Base-by-base conservation (phyloP, 2,113 vertebrate species). In the Neoarius graeffei region DNA sequence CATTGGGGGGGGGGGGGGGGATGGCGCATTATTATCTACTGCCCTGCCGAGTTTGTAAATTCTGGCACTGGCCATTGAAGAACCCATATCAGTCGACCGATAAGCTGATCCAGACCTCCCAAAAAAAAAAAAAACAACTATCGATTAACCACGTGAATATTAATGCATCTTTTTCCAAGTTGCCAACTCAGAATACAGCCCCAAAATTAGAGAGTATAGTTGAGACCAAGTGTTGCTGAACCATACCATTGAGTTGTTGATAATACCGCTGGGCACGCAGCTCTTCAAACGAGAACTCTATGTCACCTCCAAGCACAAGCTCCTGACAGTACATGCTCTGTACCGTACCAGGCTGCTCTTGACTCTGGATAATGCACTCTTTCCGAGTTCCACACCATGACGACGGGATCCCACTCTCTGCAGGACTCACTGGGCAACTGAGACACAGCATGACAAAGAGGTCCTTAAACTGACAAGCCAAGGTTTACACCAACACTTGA, bases 241-340 rank as follows among this genome's bases (percentile, higher is more conserved):
- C 91, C 88, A 89, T 60, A 89, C 94, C 93, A 56, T 92, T 94
- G 0, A 94, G 87, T 91, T 94, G 94, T 89, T 95, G 93, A 79
- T 94, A 94, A 92, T 96, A 97, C 84, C 94, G 94, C 91, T 96
- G 95, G 83, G 96, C 96, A 69, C 96, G 85, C 66, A 97, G 95
- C 91, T 97, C 97, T 87, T 97, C 97, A 15, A 97, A 94, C n/a
- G 95, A 96, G 81, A 97, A 96, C 57, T 97, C 97, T 0, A 90
- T 93, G 0, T 95, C 93, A 48, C 95, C 96, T 88, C 93, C 95
- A 85, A 95, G 95, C 81, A 97, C 93, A 87, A 94, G 95, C 7
- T 95, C 96, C 90, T 96, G 97, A 87, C 95, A 96, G 88, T 97
- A 97, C 96, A 97, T 97, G 71, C 93, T 90, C 79, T 92, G 74